These are phyloP conservation scores for Spodoptera littoralis DNA, from an alignment of 2,888 invertebrate species.

Conservation along the genomic window DNA sequence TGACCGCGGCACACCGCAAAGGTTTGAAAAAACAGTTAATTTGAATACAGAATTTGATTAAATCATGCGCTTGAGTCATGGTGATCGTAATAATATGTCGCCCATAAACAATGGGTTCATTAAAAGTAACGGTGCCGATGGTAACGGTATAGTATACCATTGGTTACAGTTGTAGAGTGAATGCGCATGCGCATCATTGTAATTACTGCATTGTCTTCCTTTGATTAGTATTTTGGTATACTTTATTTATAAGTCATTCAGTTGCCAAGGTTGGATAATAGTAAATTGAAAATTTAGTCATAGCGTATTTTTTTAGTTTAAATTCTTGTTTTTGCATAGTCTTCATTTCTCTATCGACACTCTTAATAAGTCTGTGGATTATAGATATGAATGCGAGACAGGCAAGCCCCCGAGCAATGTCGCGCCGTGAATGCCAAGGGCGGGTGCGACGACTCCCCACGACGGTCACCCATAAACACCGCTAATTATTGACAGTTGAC, in stretches of 20 bases:
- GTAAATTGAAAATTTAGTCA: too few species aligned
- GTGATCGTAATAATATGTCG: constrained; percentile 15
- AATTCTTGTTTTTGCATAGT: neutral
- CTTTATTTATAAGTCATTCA: neutral
- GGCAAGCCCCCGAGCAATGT: constrained; percentile 60
- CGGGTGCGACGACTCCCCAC: constrained; percentile 47
- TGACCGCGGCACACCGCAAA: too few species aligned
- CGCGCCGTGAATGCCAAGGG: constrained; percentile 66
- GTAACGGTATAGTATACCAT: constrained; percentile 46
- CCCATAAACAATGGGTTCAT: constrained; percentile 40
- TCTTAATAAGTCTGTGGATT: constrained; percentile 28
- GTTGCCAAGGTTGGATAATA: too few species aligned
- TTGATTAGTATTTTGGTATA: constrained; percentile 18
- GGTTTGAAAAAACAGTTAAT: neutral
- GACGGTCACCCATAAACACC: constrained; percentile 41
- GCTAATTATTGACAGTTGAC: constrained; percentile 50
- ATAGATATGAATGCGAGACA: constrained; percentile 21
- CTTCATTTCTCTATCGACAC: constrained; percentile 12
- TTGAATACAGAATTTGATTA: constrained; percentile 5
- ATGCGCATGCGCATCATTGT: constrained; percentile 29
- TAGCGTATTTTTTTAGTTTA: too few species aligned
- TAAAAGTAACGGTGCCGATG: constrained; percentile 47
- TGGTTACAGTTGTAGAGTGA: constrained; percentile 41
- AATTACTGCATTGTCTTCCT: constrained; percentile 43
- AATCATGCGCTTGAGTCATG: constrained; percentile 6